Evolutionary conservation across 2,797 vertebrate species (phyloP).

Genomic region (Phaenicophaeus curvirostris): DNA sequence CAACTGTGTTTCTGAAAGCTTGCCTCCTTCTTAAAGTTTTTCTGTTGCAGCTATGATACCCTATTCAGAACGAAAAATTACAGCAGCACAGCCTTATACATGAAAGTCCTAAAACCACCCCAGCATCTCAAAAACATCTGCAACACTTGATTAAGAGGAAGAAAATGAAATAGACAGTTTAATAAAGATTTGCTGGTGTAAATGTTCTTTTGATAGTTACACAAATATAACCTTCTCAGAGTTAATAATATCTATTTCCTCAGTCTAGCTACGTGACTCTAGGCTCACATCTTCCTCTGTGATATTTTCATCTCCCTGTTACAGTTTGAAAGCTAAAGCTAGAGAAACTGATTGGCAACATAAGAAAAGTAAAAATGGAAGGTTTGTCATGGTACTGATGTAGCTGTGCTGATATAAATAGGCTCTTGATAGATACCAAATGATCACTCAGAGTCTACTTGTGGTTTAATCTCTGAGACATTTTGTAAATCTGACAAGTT

Average conservation of each 20-base stretch:
- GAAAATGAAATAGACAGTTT: neutral
- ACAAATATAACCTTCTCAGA: neutral
- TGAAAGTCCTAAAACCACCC: neutral
- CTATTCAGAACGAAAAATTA: constrained; percentile 5
- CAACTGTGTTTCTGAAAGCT: neutral
- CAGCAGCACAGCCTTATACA: neutral
- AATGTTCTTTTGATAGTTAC: neutral
- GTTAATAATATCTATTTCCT: neutral
- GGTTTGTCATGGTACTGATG: neutral
- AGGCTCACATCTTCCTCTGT: neutral
- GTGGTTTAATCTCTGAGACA: neutral
- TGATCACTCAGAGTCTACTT: neutral
- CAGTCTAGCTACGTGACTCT: neutral
- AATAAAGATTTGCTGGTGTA: neutral
- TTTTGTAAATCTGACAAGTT: neutral
- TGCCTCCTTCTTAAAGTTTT: neutral
- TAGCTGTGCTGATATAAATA: neutral
- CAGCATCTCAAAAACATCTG: neutral
- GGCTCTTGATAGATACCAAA: neutral
- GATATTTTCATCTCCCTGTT: neutral
- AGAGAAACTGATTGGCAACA: neutral
- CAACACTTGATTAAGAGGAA: neutral
- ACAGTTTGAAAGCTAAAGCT: neutral
- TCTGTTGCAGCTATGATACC: neutral
- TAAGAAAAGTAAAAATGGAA: neutral